These are phyloP conservation scores for Pharmacophagus antenor DNA, from an alignment of 2,888 invertebrate species.

Conservation along the genomic window DNA sequence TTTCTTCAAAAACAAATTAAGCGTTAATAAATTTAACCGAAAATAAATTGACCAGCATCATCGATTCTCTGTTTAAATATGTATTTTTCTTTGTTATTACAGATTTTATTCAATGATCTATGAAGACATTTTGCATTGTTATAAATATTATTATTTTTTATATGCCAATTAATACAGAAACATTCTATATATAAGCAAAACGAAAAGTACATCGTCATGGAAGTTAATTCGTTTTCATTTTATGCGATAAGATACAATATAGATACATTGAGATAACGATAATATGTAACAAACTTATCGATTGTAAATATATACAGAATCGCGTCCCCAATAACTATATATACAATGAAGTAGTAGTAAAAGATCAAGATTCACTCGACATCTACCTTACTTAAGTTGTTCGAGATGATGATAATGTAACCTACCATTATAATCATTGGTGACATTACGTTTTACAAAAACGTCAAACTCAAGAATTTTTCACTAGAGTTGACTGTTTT, in stretches of 20 bases:
- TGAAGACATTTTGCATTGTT: background rate
- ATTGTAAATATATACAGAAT: background rate
- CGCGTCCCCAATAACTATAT: background rate
- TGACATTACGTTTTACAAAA: no score
- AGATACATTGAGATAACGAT: background rate
- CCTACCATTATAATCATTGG: no score
- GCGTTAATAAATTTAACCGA: no score
- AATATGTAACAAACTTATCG: background rate
- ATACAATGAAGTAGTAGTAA: background rate
- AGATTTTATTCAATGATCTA: no score
- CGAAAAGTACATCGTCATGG: background rate
- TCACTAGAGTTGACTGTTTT: no score
- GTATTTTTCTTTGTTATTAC: no score
- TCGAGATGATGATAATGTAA: no score
- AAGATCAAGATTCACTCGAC: background rate
- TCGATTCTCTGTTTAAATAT: no score
- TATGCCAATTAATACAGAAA: background rate
- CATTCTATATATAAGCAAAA: background rate
- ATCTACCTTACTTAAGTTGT: no score
- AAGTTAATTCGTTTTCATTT: slow-evolving; percentile 1
- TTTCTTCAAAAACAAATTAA: background rate
- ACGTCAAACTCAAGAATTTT: no score
- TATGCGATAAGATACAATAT: background rate
- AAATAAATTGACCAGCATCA: no score
- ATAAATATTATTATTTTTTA: background rate